phyloP scores from a whole-genome alignment of 2,888 invertebrate genomes.

The Graphium colonna region DNA sequence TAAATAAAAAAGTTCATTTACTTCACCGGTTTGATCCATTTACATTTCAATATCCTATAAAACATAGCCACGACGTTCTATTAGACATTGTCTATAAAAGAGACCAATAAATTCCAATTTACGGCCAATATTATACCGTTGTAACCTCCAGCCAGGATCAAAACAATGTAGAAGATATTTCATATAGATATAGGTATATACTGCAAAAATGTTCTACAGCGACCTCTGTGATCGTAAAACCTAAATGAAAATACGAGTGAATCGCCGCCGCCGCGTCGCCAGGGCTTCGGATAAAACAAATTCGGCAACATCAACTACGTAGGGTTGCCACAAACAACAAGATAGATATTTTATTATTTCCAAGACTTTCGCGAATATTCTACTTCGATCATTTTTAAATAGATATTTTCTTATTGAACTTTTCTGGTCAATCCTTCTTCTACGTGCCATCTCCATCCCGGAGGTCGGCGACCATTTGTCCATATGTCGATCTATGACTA shows the following conservation, averaged over 20 bases:
- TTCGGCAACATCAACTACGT: slow-evolving; percentile 30
- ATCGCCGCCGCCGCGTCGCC: slow-evolving; percentile 37
- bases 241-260: slow-evolving; percentile 50
- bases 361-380: no score
- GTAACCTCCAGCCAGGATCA: slow-evolving; percentile 26
- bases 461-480: no score
- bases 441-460: no score
- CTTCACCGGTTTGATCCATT: not conserved
- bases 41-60: not conserved
- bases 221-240: slow-evolving; percentile 55
- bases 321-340: slow-evolving; percentile 28
- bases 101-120: slow-evolving; percentile 30
- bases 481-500: no score
- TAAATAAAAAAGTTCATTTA: not conserved
- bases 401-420: no score
- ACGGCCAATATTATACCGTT: slow-evolving; percentile 23
- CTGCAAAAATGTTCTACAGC: slow-evolving; percentile 30
- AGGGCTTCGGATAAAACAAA: slow-evolving; percentile 38
- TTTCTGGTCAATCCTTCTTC: no score
- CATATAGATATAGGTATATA: not conserved
- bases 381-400: no score
- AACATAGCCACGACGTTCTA: not conserved
- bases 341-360: not conserved
- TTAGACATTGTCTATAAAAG: slow-evolving; percentile 13
- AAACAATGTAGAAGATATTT: slow-evolving; percentile 24